Evolutionary conservation across 2,888 invertebrate genomes (phyloP).

Genomic region (Candidula unifasciata): DNA sequence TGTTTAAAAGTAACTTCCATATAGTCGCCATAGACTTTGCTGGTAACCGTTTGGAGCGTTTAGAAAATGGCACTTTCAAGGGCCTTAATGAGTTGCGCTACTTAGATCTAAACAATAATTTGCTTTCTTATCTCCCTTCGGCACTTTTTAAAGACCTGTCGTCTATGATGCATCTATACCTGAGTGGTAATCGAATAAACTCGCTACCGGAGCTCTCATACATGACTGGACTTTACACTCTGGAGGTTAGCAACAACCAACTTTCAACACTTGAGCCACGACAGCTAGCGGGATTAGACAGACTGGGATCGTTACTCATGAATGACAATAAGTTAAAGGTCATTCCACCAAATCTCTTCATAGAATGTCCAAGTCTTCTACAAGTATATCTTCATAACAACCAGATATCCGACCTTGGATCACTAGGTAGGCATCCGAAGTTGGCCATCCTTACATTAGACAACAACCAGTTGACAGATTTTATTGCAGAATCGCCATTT

Average conservation of each 20-base stretch:
- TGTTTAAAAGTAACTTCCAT: slow-evolving; percentile 26
- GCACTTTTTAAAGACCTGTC: slow-evolving; percentile 16
- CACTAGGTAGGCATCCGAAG: slow-evolving; percentile 38
- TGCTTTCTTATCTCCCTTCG: background rate
- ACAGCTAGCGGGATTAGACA: slow-evolving; percentile 13
- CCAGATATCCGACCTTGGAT: slow-evolving; percentile 5
- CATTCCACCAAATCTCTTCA: slow-evolving; percentile 11
- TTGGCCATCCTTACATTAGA: slow-evolving; percentile 32
- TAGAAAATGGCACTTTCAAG: background rate
- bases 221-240: background rate
- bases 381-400: slow-evolving; percentile 30
- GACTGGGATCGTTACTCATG: slow-evolving; percentile 39
- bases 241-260: slow-evolving; percentile 38
- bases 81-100: slow-evolving; percentile 8
- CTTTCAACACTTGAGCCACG: background rate
- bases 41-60: slow-evolving; percentile 28
- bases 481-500: slow-evolving; percentile 29
- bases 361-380: background rate
- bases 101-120: slow-evolving; percentile 23
- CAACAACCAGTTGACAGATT: slow-evolving; percentile 38
- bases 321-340: slow-evolving; percentile 33
- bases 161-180: slow-evolving; percentile 13
- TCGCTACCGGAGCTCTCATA: slow-evolving; percentile 7
- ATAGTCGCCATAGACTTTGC: slow-evolving; percentile 31
- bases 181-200: slow-evolving; percentile 32